A percentile compares a stretch with the other conserved stretches of the same genome.
phyloP scores from a whole-genome alignment of 2,797 vertebrate species.

The Fundulus diaphanus region DNA sequence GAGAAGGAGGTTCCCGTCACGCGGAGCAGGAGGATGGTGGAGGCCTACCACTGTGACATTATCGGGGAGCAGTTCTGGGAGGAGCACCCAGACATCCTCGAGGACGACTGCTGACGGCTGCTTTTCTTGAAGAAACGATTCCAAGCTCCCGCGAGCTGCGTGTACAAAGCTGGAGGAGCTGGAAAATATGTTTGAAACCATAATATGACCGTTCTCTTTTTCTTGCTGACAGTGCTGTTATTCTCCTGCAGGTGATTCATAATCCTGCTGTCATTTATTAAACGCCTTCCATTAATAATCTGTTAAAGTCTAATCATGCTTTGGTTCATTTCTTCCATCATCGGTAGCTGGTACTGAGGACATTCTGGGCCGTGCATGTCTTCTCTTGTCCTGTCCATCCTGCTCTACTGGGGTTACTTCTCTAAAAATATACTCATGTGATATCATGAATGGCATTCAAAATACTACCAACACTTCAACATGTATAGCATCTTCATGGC shows the following conservation, averaged over 20 bases:
- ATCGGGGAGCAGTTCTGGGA: conserved; percentile 95
- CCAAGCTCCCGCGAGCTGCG: not conserved
- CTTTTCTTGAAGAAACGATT: not conserved
- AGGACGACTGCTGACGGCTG: conserved; percentile 80
- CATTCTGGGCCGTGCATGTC: not conserved
- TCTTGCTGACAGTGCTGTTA: not conserved
- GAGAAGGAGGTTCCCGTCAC: conserved; percentile 85
- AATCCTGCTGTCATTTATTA: conserved; percentile 24
- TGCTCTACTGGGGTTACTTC: conserved; percentile 15
- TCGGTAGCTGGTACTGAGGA: not conserved
- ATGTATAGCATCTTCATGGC: conserved; percentile 14
- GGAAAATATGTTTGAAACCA: not conserved
- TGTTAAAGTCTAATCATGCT: not conserved
- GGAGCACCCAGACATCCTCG: conserved; percentile 88
- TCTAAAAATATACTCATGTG: conserved; percentile 51
- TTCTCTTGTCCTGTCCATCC: not conserved
- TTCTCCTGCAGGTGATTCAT: not conserved
- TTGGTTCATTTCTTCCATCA: conserved; percentile 1
- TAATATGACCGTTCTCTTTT: not conserved
- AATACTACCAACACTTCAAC: conserved; percentile 29
- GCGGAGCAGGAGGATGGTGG: conserved; percentile 80
- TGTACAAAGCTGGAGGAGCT: not conserved
- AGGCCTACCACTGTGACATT: conserved; percentile 87
- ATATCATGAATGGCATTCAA: conserved; percentile 62
- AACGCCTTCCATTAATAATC: conserved; percentile 12